phyloP scores from a whole-genome alignment of 2,113 vertebrate species.

The Engystomops pustulosus region DNA sequence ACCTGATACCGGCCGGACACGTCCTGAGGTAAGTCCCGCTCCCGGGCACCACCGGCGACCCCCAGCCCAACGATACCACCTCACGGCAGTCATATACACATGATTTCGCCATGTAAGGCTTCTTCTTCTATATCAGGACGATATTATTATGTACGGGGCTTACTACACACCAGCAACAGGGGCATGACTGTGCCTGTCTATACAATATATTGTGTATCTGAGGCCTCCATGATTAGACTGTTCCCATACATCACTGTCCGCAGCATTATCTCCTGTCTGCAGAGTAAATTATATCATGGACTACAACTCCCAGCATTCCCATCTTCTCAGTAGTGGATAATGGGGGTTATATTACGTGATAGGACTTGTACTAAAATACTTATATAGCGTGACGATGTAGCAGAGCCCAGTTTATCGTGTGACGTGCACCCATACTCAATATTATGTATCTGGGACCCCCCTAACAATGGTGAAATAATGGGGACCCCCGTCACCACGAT shows the following conservation, averaged over 20 bases:
- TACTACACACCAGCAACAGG: no score
- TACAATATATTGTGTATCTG: background rate
- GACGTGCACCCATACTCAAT: background rate
- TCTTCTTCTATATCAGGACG: no score
- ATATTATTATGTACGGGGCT: no score
- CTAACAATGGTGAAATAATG: no score
- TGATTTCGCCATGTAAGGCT: no score
- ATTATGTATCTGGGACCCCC: no score
- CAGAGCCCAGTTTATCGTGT: background rate
- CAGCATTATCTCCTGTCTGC: background rate
- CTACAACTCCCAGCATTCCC: constrained; percentile 1
- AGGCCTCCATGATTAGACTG: background rate
- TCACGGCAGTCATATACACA: background rate
- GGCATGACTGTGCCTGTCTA: background rate
- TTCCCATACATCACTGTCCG: background rate
- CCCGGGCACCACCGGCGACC: background rate
- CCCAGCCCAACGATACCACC: background rate
- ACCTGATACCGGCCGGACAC: background rate
- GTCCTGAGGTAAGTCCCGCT: background rate
- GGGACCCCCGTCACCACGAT: no score
- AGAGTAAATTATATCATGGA: background rate
- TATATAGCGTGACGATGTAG: background rate
- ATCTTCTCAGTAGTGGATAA: no score
- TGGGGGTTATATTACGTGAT: no score
- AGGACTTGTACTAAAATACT: no score